phyloP scores from a whole-genome alignment of 2,113 vertebrate genomes.

The Lonchura striata region DNA sequence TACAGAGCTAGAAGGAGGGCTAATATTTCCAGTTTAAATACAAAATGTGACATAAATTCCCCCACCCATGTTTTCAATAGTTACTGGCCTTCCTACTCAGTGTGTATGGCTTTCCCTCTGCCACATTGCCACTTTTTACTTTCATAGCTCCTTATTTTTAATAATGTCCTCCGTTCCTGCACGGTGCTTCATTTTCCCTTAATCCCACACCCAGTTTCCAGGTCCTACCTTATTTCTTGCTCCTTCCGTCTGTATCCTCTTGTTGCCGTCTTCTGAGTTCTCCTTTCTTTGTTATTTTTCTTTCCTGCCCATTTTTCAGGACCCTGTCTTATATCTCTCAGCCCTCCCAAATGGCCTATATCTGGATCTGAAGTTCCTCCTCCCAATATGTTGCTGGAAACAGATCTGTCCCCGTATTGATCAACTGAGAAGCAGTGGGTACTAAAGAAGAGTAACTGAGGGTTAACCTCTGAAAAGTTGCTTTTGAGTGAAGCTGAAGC shows the following conservation, averaged over 20 bases:
- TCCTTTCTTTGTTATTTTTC: conserved; percentile 52
- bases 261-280: conserved; percentile 49
- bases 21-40: neutral
- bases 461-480: conserved; percentile 44
- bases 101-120: neutral
- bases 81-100: neutral
- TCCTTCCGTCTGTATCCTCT: conserved; percentile 60
- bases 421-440: conserved; percentile 43
- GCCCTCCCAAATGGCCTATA: conserved; percentile 52
- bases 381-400: conserved; percentile 38
- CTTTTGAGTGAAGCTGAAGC: conserved; percentile 35
- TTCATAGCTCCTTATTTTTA: neutral
- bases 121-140: neutral
- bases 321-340: conserved; percentile 48
- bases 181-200: conserved; percentile 24
- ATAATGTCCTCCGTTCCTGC: neutral
- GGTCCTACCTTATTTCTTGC: conserved; percentile 58
- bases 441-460: conserved; percentile 45
- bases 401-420: conserved; percentile 28
- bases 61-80: neutral
- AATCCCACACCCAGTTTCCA: conserved; percentile 45
- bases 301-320: conserved; percentile 59
- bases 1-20: neutral
- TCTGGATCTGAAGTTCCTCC: conserved; percentile 38
- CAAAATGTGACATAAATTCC: neutral